A percentile compares a stretch with the other conserved stretches of the same genome.
Evolutionary conservation across 2,797 vertebrate species (phyloP).

Genomic region (Florisuga fusca): DNA sequence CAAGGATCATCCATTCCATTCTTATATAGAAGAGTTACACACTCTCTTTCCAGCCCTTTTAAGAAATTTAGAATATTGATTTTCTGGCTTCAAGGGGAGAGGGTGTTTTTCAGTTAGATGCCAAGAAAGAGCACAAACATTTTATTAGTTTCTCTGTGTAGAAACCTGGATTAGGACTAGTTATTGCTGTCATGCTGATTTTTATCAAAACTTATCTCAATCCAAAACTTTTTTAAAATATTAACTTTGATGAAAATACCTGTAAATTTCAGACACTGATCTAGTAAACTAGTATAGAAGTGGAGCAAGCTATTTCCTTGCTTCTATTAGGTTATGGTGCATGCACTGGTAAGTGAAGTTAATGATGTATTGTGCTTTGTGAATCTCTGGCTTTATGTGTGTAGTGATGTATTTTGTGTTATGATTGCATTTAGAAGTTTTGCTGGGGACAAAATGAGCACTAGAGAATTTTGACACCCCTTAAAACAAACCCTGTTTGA

Average conservation of each 20-base stretch:
- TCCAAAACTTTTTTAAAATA: conserved; percentile 11
- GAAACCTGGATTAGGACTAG: background rate
- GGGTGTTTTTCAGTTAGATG: background rate
- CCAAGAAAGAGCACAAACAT: conserved; percentile 18
- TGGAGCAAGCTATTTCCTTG: conserved; percentile 13
- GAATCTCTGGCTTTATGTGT: conserved; percentile 5
- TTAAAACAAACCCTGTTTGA: conserved; percentile 7
- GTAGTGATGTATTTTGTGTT: conserved; percentile 9
- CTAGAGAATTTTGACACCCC: background rate
- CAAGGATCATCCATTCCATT: background rate
- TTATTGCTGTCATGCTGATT: conserved; percentile 8
- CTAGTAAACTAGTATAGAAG: conserved; percentile 2
- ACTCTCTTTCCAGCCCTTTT: background rate
- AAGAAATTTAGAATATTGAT: background rate
- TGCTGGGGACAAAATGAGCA: background rate
- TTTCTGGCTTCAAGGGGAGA: background rate
- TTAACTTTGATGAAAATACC: background rate
- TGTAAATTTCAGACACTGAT: conserved; percentile 26
- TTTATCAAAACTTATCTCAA: conserved; percentile 26
- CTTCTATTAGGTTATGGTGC: background rate
- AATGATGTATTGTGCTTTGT: conserved; percentile 15
- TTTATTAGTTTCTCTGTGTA: conserved; percentile 9
- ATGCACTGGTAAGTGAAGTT: background rate
- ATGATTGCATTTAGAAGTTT: conserved; percentile 19
- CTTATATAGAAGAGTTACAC: background rate